Conservation (phyloP, 2,797 vertebrate species). For the Acrossocheilus fasciatus region DNA sequence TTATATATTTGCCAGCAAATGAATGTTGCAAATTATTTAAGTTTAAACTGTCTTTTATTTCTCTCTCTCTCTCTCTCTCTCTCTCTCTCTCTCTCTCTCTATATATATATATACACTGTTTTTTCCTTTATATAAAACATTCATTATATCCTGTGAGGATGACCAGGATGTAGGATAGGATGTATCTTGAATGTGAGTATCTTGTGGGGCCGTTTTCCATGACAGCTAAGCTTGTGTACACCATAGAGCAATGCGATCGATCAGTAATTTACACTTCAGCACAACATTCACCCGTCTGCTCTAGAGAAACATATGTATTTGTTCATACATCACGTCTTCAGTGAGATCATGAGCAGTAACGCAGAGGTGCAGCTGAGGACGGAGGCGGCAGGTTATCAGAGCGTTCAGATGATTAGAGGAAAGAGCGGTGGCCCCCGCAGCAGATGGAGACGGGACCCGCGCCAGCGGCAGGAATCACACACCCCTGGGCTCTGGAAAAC, state of each 20-base stretch:
- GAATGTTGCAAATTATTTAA: not conserved
- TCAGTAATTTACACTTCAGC: conserved; percentile 1
- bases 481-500: conserved; percentile 28
- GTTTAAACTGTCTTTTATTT: not conserved
- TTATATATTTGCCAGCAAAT: not conserved
- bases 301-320: not conserved
- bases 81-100: no score
- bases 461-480: conserved; percentile 12
- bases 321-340: no score
- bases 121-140: not conserved
- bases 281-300: not conserved
- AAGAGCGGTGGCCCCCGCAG: conserved; percentile 24
- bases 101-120: not conserved
- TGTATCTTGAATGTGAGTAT: not conserved
- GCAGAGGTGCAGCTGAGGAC: not conserved
- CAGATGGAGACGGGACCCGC: conserved; percentile 31
- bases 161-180: not conserved
- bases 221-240: not conserved
- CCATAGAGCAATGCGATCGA: not conserved
- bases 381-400: conserved; percentile 46
- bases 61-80: no score
- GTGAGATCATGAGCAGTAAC: not conserved
- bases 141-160: not conserved
- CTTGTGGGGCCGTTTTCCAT: not conserved
- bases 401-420: conserved; percentile 39